Evolutionary conservation across 2,113 vertebrate genomes (phyloP).

Genomic region (Axis porcinus): DNA sequence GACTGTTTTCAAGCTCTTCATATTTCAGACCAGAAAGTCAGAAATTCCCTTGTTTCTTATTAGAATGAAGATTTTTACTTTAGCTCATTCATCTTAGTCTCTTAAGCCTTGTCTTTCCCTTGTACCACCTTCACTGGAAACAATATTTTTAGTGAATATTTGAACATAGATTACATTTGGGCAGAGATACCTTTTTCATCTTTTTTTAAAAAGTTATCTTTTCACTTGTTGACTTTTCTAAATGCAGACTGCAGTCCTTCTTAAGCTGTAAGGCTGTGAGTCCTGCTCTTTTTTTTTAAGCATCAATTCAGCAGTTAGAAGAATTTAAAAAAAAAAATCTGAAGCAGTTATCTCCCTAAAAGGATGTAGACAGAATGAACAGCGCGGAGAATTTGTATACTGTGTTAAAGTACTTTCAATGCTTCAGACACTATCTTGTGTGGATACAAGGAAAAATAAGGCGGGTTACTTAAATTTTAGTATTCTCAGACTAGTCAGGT

Average conservation of each 20-base stretch:
- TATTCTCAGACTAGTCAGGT: neutral
- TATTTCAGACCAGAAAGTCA: neutral
- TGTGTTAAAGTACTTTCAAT: neutral
- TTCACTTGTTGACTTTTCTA: slow-evolving; percentile 2
- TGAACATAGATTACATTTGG: slow-evolving; percentile 1
- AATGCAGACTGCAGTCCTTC: neutral
- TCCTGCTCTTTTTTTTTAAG: neutral
- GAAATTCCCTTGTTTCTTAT: neutral
- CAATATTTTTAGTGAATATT: neutral
- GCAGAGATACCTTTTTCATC: neutral
- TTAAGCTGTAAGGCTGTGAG: neutral
- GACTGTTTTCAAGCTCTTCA: neutral
- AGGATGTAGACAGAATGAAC: neutral
- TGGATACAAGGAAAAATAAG: neutral
- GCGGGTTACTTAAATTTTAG: neutral
- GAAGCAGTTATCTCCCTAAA: neutral
- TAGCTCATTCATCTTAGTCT: neutral
- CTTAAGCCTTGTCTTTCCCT: neutral
- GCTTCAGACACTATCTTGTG: neutral
- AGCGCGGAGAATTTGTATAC: neutral
- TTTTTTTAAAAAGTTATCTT: neutral
- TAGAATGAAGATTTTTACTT: neutral
- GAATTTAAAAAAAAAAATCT: neutral
- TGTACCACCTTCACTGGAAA: neutral
- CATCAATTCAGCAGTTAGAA: neutral